Evolutionary conservation across 2,797 vertebrate genomes (phyloP), one percentile per base, ranked within the genome.

Genomic region (Halcyon chelicuti): DNA sequence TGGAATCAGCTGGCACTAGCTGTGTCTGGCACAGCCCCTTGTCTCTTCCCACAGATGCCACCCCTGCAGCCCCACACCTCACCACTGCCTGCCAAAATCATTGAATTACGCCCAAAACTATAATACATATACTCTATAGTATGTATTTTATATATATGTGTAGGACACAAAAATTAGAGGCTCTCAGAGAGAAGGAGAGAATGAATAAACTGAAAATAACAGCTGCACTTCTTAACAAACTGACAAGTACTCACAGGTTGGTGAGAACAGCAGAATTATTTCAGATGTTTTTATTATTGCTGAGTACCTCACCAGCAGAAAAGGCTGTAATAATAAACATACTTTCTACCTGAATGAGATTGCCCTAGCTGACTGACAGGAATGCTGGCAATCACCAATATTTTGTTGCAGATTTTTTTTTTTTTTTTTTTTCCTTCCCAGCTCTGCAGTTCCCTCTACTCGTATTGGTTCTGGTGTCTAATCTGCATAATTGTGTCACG

Each of bases 401-500:
- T 35, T 80, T 87, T 86, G 25, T 46, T 87, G 46, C 26, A 80
- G 58, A 14, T 29, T 22, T 39, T 23, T 31, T 51, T 42, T 18
- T 18, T 42, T 22, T 15, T 60, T 72, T 42, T 57, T 46, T 37
- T n/a, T 3, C 10, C 33, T 71, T 46, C 46, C 29, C 63, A 93
- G 57, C 60, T 93, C 57, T 74, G 66, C 77, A 5, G 51, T 68
- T 96, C 51, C 62, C 61, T 91, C 40, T 65, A 19, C 46, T 90
- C 33, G 8, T 61, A 68, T 66, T 91, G 54, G n/a, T 91, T 94
- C 75, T 93, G 78, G 21, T 91, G 78, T 90, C 84, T 85, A 40
- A 93, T 91, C 72, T 92, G n/a, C 94, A 80, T 93, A 92, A 93
- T 81, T 83, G 28, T 91, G 63, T 78, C 39, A 3, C 0, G 0